Conservation (phyloP, 2,797 vertebrate species). For the Clarias pachynema region DNA sequence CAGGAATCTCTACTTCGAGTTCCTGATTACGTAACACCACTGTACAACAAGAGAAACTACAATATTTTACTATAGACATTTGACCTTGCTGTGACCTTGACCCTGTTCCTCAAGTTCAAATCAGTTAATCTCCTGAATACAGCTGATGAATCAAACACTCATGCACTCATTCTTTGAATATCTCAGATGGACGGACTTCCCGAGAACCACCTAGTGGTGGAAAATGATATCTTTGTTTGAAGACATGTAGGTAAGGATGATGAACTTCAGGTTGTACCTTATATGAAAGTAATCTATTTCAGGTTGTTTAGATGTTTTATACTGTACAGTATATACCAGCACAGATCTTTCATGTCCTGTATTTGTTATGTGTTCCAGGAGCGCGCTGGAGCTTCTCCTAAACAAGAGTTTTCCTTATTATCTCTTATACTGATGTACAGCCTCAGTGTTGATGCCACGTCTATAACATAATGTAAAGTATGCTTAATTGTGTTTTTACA, state of each 20-base stretch:
- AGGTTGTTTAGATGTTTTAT: background rate
- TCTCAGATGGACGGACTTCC: background rate
- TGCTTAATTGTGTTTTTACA: background rate
- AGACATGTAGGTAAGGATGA: background rate
- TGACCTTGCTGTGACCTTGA: background rate
- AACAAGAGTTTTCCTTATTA: background rate
- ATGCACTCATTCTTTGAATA: background rate
- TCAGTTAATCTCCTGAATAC: background rate
- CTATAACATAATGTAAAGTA: background rate
- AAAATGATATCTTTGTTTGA: background rate
- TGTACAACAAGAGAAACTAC: background rate
- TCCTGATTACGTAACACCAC: background rate
- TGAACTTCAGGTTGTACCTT: background rate
- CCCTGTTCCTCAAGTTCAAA: background rate
- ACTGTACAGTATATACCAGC: background rate
- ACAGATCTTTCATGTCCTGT: background rate
- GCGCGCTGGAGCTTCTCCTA: background rate
- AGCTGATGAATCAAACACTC: no score
- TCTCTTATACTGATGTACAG: background rate
- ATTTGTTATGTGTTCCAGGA: background rate
- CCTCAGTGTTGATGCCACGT: background rate
- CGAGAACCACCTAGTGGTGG: background rate
- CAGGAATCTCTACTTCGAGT: background rate
- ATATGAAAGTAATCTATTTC: background rate
- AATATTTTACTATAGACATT: background rate